Percentiles rank a stretch among this genome's conserved stretches.
Conservation (phyloP, 2,797 vertebrate genomes). For the Chelmon rostratus region DNA sequence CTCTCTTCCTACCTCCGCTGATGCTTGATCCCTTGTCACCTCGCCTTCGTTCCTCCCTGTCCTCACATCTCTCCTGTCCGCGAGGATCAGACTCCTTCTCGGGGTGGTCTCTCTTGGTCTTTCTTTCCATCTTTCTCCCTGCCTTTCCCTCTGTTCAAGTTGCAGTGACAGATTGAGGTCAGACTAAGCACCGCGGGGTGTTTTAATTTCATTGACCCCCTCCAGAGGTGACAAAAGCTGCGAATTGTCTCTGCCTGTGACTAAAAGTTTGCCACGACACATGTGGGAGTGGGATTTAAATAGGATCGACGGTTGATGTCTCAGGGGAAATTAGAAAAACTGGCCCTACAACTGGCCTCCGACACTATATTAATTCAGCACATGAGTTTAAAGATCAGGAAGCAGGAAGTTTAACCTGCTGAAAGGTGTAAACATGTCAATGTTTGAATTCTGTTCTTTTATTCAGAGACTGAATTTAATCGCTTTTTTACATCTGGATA, state of each 20-base stretch:
- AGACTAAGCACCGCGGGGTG: constrained; percentile 74
- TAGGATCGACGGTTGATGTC: constrained; percentile 55
- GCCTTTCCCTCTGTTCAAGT: constrained; percentile 57
- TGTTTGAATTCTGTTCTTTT: not conserved
- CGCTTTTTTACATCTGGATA: not conserved
- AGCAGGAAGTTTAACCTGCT: constrained; percentile 36
- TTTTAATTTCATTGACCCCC: constrained; percentile 86
- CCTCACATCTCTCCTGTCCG: constrained; percentile 48
- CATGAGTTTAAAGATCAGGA: constrained; percentile 35
- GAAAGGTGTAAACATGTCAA: constrained; percentile 26
- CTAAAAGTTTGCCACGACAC: constrained; percentile 70
- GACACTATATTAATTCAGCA: constrained; percentile 48
- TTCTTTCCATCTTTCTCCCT: constrained; percentile 36
- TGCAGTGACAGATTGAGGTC: constrained; percentile 87
- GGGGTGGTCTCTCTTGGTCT: constrained; percentile 51
- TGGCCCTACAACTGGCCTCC: constrained; percentile 25
- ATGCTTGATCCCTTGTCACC: constrained; percentile 49
- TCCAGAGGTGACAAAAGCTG: constrained; percentile 78
- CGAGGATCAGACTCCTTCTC: constrained; percentile 41
- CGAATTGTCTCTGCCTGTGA: constrained; percentile 71
- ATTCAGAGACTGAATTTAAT: not conserved
- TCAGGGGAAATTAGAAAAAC: constrained; percentile 65
- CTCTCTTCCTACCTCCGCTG: constrained; percentile 15
- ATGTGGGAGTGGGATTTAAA: constrained; percentile 70
- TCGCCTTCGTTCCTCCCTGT: constrained; percentile 26